Evolutionary conservation across 2,113 vertebrate genomes (phyloP).

Genomic region (Willisornis vidua): DNA sequence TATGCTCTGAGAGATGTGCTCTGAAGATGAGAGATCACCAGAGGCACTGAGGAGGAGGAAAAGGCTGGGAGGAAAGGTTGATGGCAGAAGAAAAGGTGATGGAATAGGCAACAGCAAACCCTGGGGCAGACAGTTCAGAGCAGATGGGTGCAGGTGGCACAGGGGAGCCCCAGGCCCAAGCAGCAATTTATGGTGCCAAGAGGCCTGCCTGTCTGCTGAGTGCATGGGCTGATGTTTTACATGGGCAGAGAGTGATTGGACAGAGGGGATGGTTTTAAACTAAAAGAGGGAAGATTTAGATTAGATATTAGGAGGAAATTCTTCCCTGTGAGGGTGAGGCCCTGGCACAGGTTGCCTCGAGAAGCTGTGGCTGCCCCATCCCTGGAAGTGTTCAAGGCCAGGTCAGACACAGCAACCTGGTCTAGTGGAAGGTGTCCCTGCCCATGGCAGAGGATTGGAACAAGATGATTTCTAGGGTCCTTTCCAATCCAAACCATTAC

Average conservation of each 20-base stretch:
- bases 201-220: not conserved
- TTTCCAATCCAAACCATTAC: not conserved
- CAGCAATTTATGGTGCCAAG: not conserved
- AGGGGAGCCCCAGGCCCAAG: not conserved
- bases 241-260: not conserved
- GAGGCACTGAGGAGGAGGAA: not conserved
- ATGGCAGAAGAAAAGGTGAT: not conserved
- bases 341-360: not conserved
- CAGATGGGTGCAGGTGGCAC: not conserved
- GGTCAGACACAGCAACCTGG: fast-evolving
- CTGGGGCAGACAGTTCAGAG: not conserved
- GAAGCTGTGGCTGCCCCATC: not conserved
- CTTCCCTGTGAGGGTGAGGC: not conserved
- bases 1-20: not conserved
- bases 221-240: not conserved
- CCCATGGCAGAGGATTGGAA: not conserved
- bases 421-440: not conserved
- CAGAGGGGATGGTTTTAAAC: not conserved
- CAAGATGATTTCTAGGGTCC: not conserved
- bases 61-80: not conserved
- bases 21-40: not conserved
- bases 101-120: not conserved
- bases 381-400: not conserved
- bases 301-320: not conserved
- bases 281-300: not conserved